Base-by-base conservation (phyloP, 2,113 vertebrate species). In the Siniperca chuatsi region DNA sequence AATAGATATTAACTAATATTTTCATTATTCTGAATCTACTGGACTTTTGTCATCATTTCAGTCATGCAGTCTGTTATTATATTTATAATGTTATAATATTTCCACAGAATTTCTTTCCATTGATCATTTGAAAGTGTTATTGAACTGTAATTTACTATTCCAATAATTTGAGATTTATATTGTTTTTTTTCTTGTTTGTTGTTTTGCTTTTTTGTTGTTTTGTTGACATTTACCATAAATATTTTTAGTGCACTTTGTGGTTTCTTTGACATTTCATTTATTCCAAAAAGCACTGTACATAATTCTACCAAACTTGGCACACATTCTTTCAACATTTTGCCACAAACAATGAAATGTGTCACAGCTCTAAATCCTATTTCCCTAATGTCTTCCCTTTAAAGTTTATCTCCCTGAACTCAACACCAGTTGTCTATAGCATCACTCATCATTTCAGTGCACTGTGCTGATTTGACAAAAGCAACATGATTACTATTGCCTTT, bases 401-500 rank as follows among this genome's bases (percentile, higher is more conserved):
- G 70, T 76, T 79, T 65, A 20, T 81, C 35, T 40, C 84, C 66
- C 69, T 83, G 75, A 91, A 90, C 64, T 54, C 86, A 86, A 87
- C 85, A 86, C 85, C 92, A 93, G 90, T 91, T 95, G 93, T 86
- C 92, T 87, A 44, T 18, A 77, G 64, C 68, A 29, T 93, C 91
- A 68, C 75, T 93, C 92, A 75, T 61, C 85, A 44, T 54, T 44
- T 54, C 71, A 44, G 65, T 73, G 76, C 79, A 23, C 75, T 73
- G 90, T 84, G 92, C 90, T 92, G 91, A 92, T 83, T 76, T 91
- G 89, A 90, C 89, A 88, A 75, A 88, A 83, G 85, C 87, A 62
- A 48, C 69, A 46, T 89, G 87, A 93, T 89, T 76, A 92, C 89
- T 92, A 90, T 93, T 90, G 89, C 66, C 86, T 87, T 93, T 91